Evolutionary conservation across 1,140 invertebrate species (phyloP).

Genomic region (Bradynema listronoti): DNA sequence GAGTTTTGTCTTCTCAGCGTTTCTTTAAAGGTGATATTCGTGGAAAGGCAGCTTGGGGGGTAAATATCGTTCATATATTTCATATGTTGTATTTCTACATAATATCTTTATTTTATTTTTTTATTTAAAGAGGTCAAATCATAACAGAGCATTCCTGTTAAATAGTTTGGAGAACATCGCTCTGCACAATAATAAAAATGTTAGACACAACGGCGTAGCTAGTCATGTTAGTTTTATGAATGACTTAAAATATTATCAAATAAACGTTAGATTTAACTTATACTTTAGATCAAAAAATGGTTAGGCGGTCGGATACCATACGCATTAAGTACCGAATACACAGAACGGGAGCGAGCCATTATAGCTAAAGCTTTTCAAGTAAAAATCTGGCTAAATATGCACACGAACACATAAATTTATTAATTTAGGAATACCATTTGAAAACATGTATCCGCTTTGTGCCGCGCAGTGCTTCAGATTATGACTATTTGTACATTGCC

Average conservation of each 20-base stretch:
- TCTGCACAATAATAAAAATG: too few relatives aligned
- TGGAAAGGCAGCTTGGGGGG: slow-evolving; percentile 47
- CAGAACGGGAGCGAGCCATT: slow-evolving; percentile 49
- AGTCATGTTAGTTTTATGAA: too few relatives aligned
- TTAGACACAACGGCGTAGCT: slow-evolving; percentile 17
- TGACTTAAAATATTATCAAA: slow-evolving; percentile 15
- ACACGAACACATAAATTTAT: neutral
- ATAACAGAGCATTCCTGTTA: too few relatives aligned
- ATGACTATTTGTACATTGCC: slow-evolving; percentile 62
- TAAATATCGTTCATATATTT: slow-evolving; percentile 9
- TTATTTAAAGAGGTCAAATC: slow-evolving; percentile 8
- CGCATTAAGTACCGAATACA: slow-evolving; percentile 52
- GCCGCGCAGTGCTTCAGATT: slow-evolving; percentile 60
- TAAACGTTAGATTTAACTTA: slow-evolving; percentile 46
- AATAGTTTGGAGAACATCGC: too few relatives aligned
- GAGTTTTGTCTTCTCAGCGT: slow-evolving; percentile 25
- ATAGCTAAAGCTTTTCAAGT: slow-evolving; percentile 54
- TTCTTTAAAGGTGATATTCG: slow-evolving; percentile 45
- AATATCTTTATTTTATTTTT: slow-evolving; percentile 13
- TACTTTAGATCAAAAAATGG: slow-evolving; percentile 56
- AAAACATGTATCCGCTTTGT: slow-evolving; percentile 66
- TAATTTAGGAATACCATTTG: slow-evolving; percentile 62
- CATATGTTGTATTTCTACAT: neutral
- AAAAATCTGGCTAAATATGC: neutral
- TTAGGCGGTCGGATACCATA: slow-evolving; percentile 55